Conservation (phyloP, 2,888 invertebrate genomes). For the Abscondita cerata region DNA sequence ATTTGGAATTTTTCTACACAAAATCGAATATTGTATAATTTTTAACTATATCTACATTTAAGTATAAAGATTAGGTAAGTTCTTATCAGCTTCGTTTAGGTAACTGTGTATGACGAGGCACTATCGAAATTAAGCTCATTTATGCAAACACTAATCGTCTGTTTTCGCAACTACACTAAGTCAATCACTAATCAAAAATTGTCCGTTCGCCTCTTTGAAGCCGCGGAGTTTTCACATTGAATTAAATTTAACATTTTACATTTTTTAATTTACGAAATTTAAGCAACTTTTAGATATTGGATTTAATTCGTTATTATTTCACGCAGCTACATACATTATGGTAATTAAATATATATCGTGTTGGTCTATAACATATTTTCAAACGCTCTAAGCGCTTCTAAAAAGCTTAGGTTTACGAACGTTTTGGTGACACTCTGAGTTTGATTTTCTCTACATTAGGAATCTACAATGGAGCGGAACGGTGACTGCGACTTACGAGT, state of each 20-base stretch:
- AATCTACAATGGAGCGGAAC: conserved; percentile 28
- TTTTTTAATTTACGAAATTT: conserved; percentile 26
- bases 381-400: conserved; percentile 33
- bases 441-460: conserved; percentile 8
- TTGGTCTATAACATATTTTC: conserved; percentile 31
- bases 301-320: conserved; percentile 28
- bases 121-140: conserved; percentile 71
- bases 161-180: conserved; percentile 41
- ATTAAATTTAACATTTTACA: conserved; percentile 22
- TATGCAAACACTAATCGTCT: conserved; percentile 58
- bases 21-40: conserved; percentile 14
- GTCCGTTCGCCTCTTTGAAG: conserved; percentile 36
- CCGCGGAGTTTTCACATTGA: conserved; percentile 31
- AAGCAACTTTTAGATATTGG: conserved; percentile 21
- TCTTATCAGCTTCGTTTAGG: conserved; percentile 31
- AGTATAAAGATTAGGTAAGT: conserved; percentile 25
- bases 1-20: conserved; percentile 19
- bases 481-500: conserved; percentile 28
- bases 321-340: conserved; percentile 32
- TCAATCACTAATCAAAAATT: conserved; percentile 35
- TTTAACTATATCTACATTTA: conserved; percentile 19
- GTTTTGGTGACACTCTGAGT: conserved; percentile 19
- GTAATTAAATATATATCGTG: conserved; percentile 28
- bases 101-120: conserved; percentile 62
- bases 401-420: conserved; percentile 27